A percentile compares a stretch with the other conserved stretches of the same genome.
Conservation (phyloP, 1,140 invertebrate species). For the Himalopsyche phryganea region DNA sequence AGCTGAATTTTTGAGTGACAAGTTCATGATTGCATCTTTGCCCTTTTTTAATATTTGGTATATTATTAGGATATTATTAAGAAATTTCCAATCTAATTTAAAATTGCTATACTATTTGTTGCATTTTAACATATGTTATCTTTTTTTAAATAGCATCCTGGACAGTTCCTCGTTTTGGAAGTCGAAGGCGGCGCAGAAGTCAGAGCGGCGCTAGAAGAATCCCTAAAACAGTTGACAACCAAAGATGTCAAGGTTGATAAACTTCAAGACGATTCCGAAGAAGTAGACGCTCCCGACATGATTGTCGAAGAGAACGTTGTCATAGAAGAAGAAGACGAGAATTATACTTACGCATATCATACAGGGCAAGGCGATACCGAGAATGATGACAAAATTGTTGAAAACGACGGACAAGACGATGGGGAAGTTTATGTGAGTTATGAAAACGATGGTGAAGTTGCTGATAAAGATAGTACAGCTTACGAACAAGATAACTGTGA, state of each 20-base stretch:
- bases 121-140: too few species aligned
- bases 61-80: too few species aligned
- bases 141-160: constrained; percentile 30
- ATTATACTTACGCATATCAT: background rate
- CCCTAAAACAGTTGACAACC: constrained; percentile 8
- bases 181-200: constrained; percentile 17
- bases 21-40: too few species aligned
- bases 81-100: too few species aligned
- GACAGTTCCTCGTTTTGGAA: constrained; percentile 25
- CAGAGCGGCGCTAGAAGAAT: constrained; percentile 21
- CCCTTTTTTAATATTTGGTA: too few species aligned
- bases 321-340: too few species aligned
- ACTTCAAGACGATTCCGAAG: background rate
- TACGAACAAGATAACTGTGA: too few species aligned
- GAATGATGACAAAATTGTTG: background rate
- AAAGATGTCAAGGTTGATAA: too few species aligned
- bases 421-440: too few species aligned
- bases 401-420: background rate
- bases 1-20: too few species aligned
- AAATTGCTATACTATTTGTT: too few species aligned
- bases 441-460: background rate
- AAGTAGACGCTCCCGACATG: background rate
- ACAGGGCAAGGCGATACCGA: background rate
- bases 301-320: too few species aligned
- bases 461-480: background rate